phyloP scores from a whole-genome alignment of 2,113 vertebrate species.

The Baryphthengus martii region DNA sequence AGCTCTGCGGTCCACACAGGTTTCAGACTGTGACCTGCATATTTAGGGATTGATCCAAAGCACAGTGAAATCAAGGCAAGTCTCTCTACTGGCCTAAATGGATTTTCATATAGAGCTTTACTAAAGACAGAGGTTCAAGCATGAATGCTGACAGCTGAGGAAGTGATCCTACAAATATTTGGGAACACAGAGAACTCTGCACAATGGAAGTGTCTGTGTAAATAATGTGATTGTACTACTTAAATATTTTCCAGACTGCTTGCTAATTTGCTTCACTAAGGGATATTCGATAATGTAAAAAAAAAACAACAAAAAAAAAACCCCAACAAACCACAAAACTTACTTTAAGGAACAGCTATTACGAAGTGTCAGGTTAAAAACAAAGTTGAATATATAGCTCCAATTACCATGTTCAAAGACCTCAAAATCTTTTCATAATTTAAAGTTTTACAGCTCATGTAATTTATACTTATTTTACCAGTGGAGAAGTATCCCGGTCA shows the following conservation, averaged over 20 bases:
- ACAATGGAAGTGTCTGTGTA: conserved; percentile 23
- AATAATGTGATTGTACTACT: conserved; percentile 42
- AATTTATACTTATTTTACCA: conserved; percentile 45
- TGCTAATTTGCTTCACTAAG: conserved; percentile 22
- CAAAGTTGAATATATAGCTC: conserved; percentile 49
- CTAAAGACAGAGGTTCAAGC: background rate
- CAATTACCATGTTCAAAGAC: conserved; percentile 40
- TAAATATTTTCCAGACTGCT: conserved; percentile 34
- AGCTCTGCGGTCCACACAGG: background rate
- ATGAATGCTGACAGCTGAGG: background rate
- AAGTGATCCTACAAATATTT: background rate
- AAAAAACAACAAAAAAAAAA: no score
- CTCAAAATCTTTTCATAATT: conserved; percentile 50
- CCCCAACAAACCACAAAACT: no score
- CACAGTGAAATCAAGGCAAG: background rate
- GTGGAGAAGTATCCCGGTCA: conserved; percentile 14
- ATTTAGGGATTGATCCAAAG: conserved; percentile 24
- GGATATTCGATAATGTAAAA: conserved; percentile 1
- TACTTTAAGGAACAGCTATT: conserved; percentile 31
- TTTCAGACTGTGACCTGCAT: background rate
- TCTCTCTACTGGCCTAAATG: background rate
- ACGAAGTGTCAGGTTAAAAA: conserved; percentile 44
- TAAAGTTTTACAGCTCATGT: conserved; percentile 26
- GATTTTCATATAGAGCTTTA: conserved; percentile 5
- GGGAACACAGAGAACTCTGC: background rate